These are phyloP conservation scores for Andrena hattorfiana DNA, from an alignment of 2,888 invertebrate species.

Conservation along the genomic window DNA sequence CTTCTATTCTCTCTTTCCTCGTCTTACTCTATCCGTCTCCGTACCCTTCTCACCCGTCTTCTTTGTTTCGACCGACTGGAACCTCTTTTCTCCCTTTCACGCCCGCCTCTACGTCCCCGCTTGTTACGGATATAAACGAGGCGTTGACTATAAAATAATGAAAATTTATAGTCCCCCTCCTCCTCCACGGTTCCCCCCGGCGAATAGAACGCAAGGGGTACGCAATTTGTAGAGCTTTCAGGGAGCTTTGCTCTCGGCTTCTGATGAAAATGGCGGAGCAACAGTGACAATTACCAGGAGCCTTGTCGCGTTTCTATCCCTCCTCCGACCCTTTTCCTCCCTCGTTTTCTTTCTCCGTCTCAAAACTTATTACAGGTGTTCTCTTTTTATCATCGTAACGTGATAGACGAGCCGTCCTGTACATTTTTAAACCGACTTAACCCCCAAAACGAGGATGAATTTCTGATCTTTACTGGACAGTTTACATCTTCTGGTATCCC, in stretches of 20 bases:
- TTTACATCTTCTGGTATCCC: too few species aligned
- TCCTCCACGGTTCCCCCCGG: conserved; percentile 51
- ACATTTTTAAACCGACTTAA: conserved; percentile 46
- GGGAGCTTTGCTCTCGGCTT: conserved; percentile 75
- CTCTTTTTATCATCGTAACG: conserved; percentile 60
- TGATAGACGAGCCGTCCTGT: conserved; percentile 63
- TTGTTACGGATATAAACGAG: conserved; percentile 80
- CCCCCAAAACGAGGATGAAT: background rate
- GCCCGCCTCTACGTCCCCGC: conserved; percentile 57
- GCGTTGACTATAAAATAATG: conserved; percentile 82
- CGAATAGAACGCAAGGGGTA: conserved; percentile 70
- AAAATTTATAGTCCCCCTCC: conserved; percentile 78
- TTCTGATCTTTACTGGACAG: background rate
- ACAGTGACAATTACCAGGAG: conserved; percentile 79
- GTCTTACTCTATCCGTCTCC: conserved; percentile 1
- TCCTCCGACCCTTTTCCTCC: conserved; percentile 34
- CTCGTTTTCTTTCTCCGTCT: conserved; percentile 57
- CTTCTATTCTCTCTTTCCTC: conserved; percentile 11
- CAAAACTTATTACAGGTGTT: conserved; percentile 67
- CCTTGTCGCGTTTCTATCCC: conserved; percentile 68
- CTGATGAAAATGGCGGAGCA: conserved; percentile 73
- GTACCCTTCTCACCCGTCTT: conserved; percentile 10
- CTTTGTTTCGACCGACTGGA: conserved; percentile 43
- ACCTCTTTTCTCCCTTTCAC: conserved; percentile 30
- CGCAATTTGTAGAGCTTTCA: conserved; percentile 82